Percentiles rank a stretch among this genome's conserved stretches.
These are phyloP conservation scores for Hypsibius dujardini DNA, from an alignment of 1,140 invertebrate genomes.

Conservation along the genomic window DNA sequence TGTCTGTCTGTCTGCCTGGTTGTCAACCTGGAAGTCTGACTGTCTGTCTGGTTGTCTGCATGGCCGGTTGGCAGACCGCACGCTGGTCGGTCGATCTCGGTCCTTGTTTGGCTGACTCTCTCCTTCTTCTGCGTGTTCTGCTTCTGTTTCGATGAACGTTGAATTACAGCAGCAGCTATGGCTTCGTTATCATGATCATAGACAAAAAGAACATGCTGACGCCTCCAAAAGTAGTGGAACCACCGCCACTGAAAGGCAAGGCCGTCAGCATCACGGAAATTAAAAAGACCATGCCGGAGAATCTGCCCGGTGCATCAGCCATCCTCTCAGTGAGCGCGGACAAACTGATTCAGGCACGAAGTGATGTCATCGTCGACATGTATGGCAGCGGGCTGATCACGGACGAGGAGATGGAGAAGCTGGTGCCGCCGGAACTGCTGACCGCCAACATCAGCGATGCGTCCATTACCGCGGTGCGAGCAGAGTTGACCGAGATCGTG, in stretches of 20 bases:
- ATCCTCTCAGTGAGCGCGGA: neutral
- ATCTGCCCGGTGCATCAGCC: neutral
- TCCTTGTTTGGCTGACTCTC: too few relatives aligned
- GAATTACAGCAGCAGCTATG: too few relatives aligned
- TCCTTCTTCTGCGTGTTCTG: too few relatives aligned
- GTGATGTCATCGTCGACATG: neutral
- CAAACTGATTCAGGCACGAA: neutral
- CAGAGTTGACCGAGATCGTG: neutral
- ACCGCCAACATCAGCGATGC: conserved; percentile 7
- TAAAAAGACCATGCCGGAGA: neutral
- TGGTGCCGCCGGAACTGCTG: neutral
- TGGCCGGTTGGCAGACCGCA: too few relatives aligned
- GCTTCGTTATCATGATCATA: too few relatives aligned
- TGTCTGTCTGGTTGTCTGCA: too few relatives aligned
- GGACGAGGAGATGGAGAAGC: neutral
- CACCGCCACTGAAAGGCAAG: neutral
- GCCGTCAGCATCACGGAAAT: neutral
- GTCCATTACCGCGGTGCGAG: neutral
- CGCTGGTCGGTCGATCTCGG: too few relatives aligned
- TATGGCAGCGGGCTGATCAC: neutral
- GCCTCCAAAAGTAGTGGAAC: too few relatives aligned
- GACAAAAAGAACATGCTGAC: too few relatives aligned
- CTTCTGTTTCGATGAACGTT: too few relatives aligned
- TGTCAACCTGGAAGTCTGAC: too few relatives aligned
- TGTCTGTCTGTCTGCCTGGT: too few relatives aligned